phyloP scores from a whole-genome alignment of 2,797 vertebrate species.

The Buceros bicornis region DNA sequence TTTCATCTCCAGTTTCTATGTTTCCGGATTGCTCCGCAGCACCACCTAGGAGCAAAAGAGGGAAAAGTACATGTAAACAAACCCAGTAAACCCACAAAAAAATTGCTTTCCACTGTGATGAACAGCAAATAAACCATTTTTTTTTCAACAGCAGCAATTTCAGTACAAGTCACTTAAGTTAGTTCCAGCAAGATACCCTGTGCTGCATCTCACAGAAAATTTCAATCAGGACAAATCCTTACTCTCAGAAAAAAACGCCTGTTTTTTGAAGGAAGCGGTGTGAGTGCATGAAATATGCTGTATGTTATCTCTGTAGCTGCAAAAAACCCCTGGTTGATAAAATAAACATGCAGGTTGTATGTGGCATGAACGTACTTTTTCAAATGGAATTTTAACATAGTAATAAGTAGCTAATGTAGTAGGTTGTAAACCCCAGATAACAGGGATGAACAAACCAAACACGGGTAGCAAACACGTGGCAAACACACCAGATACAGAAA shows the following conservation, averaged over 20 bases:
- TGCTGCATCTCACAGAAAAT: background rate
- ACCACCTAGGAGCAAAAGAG: conserved; percentile 82
- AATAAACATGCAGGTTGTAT: background rate
- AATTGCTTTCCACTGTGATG: background rate
- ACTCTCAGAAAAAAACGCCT: background rate
- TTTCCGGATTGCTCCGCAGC: conserved; percentile 89
- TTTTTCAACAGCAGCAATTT: background rate
- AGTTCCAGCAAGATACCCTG: background rate
- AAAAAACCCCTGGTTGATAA: background rate
- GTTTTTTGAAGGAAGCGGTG: background rate
- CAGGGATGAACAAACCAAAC: background rate
- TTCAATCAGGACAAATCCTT: background rate
- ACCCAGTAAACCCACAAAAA: background rate
- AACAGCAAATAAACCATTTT: background rate
- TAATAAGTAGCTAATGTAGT: background rate
- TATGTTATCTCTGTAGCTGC: fast-evolving
- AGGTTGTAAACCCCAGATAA: background rate
- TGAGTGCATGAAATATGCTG: background rate
- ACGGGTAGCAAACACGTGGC: background rate
- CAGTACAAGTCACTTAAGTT: background rate
- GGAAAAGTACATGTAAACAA: background rate
- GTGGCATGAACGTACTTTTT: background rate
- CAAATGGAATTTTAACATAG: background rate
- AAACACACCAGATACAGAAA: background rate
- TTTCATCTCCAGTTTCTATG: conserved; percentile 90